phyloP scores from a whole-genome alignment of 2,797 vertebrate genomes.

The Nannoperca obscura region DNA sequence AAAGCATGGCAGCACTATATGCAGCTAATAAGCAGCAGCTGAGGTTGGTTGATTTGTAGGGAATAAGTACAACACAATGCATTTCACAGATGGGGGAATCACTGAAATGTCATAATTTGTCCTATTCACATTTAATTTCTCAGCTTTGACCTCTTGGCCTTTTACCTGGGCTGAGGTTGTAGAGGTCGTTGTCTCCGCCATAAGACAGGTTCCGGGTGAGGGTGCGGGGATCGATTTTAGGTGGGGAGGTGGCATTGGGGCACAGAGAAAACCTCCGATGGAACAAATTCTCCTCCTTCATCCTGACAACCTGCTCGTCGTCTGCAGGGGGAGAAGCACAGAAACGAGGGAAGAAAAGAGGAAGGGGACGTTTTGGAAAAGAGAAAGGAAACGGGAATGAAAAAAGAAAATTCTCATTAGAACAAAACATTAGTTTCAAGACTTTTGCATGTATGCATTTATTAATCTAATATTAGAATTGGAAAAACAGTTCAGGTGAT shows the following conservation, averaged over 20 bases:
- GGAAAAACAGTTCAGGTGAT: conserved; percentile 3
- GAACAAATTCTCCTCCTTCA: conserved; percentile 97
- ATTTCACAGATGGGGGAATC: conserved; percentile 28
- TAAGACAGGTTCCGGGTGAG: conserved; percentile 92
- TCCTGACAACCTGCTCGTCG: conserved; percentile 87
- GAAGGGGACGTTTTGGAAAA: background rate
- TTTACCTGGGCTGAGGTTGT: conserved; percentile 90
- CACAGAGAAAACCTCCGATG: conserved; percentile 94
- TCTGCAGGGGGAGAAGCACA: conserved; percentile 78
- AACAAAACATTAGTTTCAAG: background rate
- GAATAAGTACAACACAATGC: conserved; percentile 20
- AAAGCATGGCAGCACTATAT: conserved; percentile 57
- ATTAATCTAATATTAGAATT: conserved; percentile 10
- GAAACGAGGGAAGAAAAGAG: conserved; percentile 18
- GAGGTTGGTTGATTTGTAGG: conserved; percentile 39
- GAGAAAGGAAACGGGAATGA: background rate
- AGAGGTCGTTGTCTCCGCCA: conserved; percentile 90
- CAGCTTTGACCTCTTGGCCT: background rate
- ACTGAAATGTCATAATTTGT: conserved; percentile 9
- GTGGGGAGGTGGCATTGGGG: conserved; percentile 89
- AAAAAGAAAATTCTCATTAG: background rate
- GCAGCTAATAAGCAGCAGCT: conserved; percentile 57
- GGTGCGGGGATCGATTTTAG: conserved; percentile 90
- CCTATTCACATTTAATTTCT: background rate
- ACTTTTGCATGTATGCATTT: conserved; percentile 6